These are phyloP conservation scores for Miichthys miiuy DNA, from an alignment of 2,797 vertebrate species.

Conservation along the genomic window DNA sequence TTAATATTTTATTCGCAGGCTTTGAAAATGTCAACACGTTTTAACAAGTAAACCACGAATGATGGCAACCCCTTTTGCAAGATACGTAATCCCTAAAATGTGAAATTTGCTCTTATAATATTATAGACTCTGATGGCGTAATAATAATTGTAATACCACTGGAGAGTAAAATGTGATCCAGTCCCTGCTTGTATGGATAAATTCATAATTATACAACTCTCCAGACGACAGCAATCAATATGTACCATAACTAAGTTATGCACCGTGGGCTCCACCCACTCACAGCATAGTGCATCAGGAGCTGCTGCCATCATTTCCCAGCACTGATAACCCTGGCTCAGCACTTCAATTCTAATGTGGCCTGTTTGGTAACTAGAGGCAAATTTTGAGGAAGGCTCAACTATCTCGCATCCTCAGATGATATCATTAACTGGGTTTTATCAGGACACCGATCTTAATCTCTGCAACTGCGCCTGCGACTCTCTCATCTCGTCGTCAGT, in stretches of 20 bases:
- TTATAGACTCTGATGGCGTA: not conserved
- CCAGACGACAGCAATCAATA: not conserved
- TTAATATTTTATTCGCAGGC: not conserved
- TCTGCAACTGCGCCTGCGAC: conserved; percentile 23
- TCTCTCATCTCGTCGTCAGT: conserved; percentile 46
- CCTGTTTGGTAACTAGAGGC: conserved; percentile 28
- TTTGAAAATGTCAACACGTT: not conserved
- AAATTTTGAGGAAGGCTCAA: conserved; percentile 25
- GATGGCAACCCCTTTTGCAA: not conserved
- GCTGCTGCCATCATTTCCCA: conserved; percentile 15
- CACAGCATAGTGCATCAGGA: conserved; percentile 9
- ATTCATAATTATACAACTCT: conserved; percentile 23
- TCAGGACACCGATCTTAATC: conserved; percentile 40
- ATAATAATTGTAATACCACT: not conserved
- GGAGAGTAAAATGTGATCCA: not conserved
- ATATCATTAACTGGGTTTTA: conserved; percentile 46
- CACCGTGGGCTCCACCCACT: not conserved
- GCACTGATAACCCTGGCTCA: conserved; percentile 27
- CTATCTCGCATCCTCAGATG: conserved; percentile 31
- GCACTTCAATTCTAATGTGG: conserved; percentile 18
- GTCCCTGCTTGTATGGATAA: not conserved
- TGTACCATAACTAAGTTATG: not conserved
- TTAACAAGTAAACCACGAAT: not conserved
- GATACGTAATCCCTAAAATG: not conserved
- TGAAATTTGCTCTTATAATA: not conserved